Conservation (phyloP, 2,888 invertebrate species). For the Tipula confusa region DNA sequence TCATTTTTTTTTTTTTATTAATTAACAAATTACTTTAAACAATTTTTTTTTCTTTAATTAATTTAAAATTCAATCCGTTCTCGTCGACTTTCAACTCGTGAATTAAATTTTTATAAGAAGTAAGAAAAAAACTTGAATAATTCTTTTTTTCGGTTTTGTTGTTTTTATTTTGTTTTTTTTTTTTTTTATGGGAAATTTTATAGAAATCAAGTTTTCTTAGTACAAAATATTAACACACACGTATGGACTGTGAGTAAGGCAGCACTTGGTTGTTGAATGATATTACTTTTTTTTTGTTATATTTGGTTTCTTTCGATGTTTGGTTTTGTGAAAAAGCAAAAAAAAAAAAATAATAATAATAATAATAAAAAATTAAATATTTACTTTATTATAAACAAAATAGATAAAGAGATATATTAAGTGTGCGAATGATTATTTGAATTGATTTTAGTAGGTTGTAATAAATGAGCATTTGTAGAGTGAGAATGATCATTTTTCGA, state of each 20-base stretch:
- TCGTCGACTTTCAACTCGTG: slow-evolving; percentile 35
- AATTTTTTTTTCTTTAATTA: slow-evolving; percentile 26
- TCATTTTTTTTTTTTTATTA: neutral
- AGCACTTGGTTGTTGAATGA: neutral
- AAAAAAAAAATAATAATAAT: neutral
- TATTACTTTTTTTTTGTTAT: neutral
- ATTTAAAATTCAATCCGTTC: slow-evolving; percentile 32
- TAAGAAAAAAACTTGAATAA: neutral
- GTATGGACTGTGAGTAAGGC: neutral
- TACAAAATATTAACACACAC: slow-evolving; percentile 3
- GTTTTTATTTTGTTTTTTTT: neutral
- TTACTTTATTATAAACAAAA: slow-evolving; percentile 20
- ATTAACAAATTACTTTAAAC: slow-evolving; percentile 13
- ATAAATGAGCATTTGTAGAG: neutral
- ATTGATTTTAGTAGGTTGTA: slow-evolving; percentile 25
- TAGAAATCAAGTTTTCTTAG: slow-evolving; percentile 29
- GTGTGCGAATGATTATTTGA: slow-evolving; percentile 25
- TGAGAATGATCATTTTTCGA: neutral
- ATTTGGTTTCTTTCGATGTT: neutral
- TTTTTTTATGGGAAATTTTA: slow-evolving; percentile 27
- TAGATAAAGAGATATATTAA: slow-evolving; percentile 25
- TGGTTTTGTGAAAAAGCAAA: neutral
- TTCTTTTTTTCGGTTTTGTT: too few species aligned
- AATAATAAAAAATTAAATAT: neutral
- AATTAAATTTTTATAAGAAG: slow-evolving; percentile 29